Evolutionary conservation across 2,113 vertebrate genomes (phyloP).

Genomic region (Cynopterus brachyotis): DNA sequence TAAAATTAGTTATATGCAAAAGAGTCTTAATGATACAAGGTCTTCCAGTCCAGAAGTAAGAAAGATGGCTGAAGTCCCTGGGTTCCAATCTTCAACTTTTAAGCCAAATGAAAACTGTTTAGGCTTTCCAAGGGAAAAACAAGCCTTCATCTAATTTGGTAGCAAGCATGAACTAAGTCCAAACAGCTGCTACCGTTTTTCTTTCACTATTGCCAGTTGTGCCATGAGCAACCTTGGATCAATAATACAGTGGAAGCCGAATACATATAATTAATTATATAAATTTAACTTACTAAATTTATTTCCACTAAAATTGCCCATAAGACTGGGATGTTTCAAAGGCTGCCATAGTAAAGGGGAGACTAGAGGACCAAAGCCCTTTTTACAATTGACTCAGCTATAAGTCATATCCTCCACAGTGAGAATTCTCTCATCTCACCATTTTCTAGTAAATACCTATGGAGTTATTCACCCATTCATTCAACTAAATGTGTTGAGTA

Average conservation of each 20-base stretch:
- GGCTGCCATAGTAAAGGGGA: not conserved
- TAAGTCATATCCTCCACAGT: not conserved
- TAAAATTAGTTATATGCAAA: not conserved
- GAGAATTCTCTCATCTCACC: not conserved
- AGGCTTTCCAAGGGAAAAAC: not conserved
- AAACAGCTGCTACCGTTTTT: constrained; percentile 58
- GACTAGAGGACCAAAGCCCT: not conserved
- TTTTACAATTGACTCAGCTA: not conserved
- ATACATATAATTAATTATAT: constrained; percentile 40
- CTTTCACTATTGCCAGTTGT: constrained; percentile 33
- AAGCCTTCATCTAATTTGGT: not conserved
- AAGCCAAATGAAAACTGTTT: not conserved
- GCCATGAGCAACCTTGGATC: not conserved
- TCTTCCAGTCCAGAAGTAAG: not conserved
- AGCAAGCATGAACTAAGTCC: not conserved
- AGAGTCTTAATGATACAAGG: not conserved
- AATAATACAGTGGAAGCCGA: not conserved
- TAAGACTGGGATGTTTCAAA: constrained; percentile 21
- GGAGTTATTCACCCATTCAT: not conserved
- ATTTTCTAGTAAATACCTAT: not conserved
- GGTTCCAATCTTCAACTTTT: not conserved
- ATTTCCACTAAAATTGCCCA: not conserved
- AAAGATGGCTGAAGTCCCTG: not conserved
- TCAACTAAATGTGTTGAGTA: not conserved
- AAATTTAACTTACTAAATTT: not conserved